These are phyloP conservation scores for Lagenorhynchus albirostris DNA, from an alignment of 2,113 vertebrate species.

Conservation along the genomic window DNA sequence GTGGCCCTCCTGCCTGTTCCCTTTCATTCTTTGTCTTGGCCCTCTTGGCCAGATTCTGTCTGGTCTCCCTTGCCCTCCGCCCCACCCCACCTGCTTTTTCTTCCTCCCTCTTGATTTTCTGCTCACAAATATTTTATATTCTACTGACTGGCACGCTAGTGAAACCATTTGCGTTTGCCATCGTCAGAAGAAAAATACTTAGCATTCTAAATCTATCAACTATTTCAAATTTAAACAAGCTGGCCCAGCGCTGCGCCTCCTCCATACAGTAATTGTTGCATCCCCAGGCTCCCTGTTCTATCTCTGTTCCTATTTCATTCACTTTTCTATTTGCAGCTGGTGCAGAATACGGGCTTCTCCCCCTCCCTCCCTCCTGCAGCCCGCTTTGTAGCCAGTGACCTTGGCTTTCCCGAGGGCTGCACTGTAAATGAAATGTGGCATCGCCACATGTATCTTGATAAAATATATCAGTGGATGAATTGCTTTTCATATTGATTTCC, in stretches of 20 bases:
- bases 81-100: background rate
- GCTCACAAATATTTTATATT: slow-evolving; percentile 38
- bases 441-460: slow-evolving; percentile 71
- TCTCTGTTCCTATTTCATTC: slow-evolving; percentile 67
- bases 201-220: slow-evolving; percentile 43
- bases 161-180: slow-evolving; percentile 27
- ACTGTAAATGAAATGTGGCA: slow-evolving; percentile 74
- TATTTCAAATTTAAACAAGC: slow-evolving; percentile 69
- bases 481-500: slow-evolving; percentile 75
- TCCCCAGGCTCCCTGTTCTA: slow-evolving; percentile 69
- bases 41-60: background rate
- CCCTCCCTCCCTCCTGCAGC: slow-evolving; percentile 1
- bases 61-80: background rate
- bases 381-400: slow-evolving; percentile 62
- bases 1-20: background rate
- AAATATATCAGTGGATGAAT: slow-evolving; percentile 75
- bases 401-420: slow-evolving; percentile 57
- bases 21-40: background rate
- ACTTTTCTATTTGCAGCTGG: slow-evolving; percentile 75
- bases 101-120: slow-evolving; percentile 27
- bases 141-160: background rate
- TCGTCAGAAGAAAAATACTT: slow-evolving; percentile 52
- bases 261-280: slow-evolving; percentile 56
- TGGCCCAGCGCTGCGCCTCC: background rate
- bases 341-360: background rate